Conservation (phyloP, 2,888 invertebrate genomes). For the Chalcosyrphus nemorum region DNA sequence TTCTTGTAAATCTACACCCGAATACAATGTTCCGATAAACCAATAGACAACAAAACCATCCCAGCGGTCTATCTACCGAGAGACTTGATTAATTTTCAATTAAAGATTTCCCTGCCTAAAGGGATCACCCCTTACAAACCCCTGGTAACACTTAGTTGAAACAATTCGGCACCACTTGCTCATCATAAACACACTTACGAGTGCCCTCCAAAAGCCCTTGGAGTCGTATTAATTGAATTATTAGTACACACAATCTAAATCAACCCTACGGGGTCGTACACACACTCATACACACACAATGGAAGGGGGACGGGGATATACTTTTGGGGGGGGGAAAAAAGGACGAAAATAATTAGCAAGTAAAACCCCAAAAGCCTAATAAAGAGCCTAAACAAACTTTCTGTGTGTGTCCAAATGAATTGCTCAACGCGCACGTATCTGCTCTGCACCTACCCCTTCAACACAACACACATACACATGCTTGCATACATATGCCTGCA, state of each 20-base stretch:
- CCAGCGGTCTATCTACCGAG: too few species aligned
- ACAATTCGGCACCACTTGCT: constrained; percentile 47
- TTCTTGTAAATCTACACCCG: neutral
- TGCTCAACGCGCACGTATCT: constrained; percentile 23
- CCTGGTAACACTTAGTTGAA: constrained; percentile 1
- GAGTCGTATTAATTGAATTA: constrained; percentile 68
- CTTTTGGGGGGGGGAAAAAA: constrained; percentile 35
- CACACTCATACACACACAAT: too few species aligned
- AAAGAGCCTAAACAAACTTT: constrained; percentile 69
- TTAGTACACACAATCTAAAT: constrained; percentile 63
- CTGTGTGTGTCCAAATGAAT: constrained; percentile 52
- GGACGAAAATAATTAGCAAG: constrained; percentile 68
- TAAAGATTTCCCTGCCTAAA: constrained; percentile 34
- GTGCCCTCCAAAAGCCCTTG: constrained; percentile 54
- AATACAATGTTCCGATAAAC: neutral
- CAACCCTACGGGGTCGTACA: constrained; percentile 27
- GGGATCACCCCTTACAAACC: neutral
- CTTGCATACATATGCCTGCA: neutral
- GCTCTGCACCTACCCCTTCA: constrained; percentile 34
- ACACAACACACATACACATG: neutral
- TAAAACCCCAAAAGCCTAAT: constrained; percentile 64
- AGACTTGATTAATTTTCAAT: constrained; percentile 70
- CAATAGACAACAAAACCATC: constrained; percentile 12
- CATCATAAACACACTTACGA: constrained; percentile 53
- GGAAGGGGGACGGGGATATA: too few species aligned